phyloP scores from a whole-genome alignment of 2,113 vertebrate genomes.

The Apteryx owenii region DNA sequence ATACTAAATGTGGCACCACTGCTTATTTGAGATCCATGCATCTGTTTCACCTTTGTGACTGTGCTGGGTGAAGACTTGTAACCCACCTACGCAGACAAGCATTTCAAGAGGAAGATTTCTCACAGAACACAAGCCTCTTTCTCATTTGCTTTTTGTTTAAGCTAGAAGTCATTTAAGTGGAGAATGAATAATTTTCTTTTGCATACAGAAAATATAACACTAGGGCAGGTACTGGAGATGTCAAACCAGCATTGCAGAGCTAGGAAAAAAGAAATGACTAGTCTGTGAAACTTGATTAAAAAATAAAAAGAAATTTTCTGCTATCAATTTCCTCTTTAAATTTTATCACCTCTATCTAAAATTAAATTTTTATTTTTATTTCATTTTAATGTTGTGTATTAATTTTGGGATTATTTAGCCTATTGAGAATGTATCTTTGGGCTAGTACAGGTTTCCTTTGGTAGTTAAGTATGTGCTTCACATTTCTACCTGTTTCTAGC shows the following conservation, averaged over 20 bases:
- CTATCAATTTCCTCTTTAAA: constrained; percentile 30
- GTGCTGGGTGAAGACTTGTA: background rate
- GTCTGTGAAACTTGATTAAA: constrained; percentile 2
- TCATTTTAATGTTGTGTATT: constrained; percentile 49
- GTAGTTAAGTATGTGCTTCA: constrained; percentile 29
- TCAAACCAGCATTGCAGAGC: background rate
- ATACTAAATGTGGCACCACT: background rate
- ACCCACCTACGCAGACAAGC: background rate
- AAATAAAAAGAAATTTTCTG: background rate
- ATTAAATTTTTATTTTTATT: constrained; percentile 52
- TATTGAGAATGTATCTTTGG: constrained; percentile 28
- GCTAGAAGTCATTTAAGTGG: background rate
- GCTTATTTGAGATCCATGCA: background rate
- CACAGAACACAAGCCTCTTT: background rate
- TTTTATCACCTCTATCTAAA: constrained; percentile 17
- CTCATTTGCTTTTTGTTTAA: background rate
- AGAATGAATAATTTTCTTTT: background rate
- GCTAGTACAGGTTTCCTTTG: background rate
- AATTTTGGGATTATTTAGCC: constrained; percentile 49
- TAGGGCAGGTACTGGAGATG: background rate
- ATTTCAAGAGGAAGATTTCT: background rate
- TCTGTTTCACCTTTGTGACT: background rate
- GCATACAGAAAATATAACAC: background rate
- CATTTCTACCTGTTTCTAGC: constrained; percentile 35
- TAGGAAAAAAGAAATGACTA: background rate